phyloP scores from a whole-genome alignment of 2,113 vertebrate species.

The Perccottus glenii region DNA sequence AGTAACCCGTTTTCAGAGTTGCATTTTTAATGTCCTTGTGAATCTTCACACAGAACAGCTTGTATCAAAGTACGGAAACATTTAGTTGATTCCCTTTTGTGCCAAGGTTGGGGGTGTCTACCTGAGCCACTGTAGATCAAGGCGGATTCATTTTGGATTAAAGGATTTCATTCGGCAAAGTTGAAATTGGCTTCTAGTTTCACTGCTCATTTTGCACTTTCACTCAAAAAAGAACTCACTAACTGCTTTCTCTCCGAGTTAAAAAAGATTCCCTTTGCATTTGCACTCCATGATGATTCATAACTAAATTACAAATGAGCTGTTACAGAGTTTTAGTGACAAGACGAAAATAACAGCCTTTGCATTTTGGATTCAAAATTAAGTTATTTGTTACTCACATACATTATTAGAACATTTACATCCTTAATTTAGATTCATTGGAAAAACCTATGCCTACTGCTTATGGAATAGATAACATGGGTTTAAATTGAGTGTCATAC shows the following conservation, averaged over 20 bases:
- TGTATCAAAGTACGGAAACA: constrained; percentile 40
- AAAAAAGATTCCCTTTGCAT: constrained; percentile 45
- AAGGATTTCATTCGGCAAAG: constrained; percentile 61
- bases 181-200: constrained; percentile 57
- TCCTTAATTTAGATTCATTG: constrained; percentile 8
- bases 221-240: constrained; percentile 66
- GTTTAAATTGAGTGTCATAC: too few species aligned
- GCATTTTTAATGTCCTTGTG: constrained; percentile 33
- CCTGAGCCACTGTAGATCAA: constrained; percentile 59
- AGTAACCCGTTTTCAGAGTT: constrained; percentile 43
- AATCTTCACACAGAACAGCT: constrained; percentile 39
- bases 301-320: constrained; percentile 42
- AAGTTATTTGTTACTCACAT: constrained; percentile 3
- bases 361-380: not conserved
- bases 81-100: constrained; percentile 57
- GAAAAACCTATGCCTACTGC: not conserved
- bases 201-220: constrained; percentile 67
- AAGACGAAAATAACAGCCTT: constrained; percentile 8
- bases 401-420: not conserved
- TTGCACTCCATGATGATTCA: constrained; percentile 37
- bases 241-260: constrained; percentile 37
- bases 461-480: too few species aligned
- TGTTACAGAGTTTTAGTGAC: constrained; percentile 29
- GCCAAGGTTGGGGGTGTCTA: constrained; percentile 34
- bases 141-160: constrained; percentile 65